Evolutionary conservation across 2,113 vertebrate genomes (phyloP).

Genomic region (Mobula birostris): DNA sequence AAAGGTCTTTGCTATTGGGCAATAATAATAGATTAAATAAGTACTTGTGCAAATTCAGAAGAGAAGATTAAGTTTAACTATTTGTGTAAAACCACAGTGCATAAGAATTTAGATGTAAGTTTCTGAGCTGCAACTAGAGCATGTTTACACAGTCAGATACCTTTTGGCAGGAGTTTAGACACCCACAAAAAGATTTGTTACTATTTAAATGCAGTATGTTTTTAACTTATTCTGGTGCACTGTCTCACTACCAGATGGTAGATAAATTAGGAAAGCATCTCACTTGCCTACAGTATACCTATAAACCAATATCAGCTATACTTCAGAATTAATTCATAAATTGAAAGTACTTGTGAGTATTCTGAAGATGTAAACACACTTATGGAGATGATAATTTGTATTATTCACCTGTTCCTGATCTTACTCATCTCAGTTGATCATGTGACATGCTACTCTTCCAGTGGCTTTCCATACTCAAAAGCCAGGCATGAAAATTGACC

Average conservation of each 20-base stretch:
- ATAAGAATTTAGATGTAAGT: not conserved
- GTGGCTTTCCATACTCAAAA: not conserved
- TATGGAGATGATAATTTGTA: not conserved
- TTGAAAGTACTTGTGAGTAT: not conserved
- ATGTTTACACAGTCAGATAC: not conserved
- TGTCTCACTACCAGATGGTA: not conserved
- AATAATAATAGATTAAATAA: not conserved
- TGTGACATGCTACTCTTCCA: not conserved
- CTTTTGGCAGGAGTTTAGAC: not conserved
- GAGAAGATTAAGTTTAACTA: not conserved
- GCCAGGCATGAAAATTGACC: not conserved
- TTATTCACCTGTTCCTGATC: not conserved
- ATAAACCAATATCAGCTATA: not conserved
- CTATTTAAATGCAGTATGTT: not conserved
- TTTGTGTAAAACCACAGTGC: no score
- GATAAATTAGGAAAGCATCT: not conserved
- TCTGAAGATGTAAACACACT: not conserved
- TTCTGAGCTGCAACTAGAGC: not conserved
- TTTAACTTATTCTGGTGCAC: not conserved
- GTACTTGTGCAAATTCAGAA: not conserved
- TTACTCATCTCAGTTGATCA: not conserved
- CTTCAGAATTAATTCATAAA: not conserved
- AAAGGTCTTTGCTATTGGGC: slow-evolving; percentile 72
- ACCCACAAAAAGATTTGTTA: not conserved
- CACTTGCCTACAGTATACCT: not conserved